Evolutionary conservation across 2,113 vertebrate genomes (phyloP).

Genomic region (Serilophus lunatus): DNA sequence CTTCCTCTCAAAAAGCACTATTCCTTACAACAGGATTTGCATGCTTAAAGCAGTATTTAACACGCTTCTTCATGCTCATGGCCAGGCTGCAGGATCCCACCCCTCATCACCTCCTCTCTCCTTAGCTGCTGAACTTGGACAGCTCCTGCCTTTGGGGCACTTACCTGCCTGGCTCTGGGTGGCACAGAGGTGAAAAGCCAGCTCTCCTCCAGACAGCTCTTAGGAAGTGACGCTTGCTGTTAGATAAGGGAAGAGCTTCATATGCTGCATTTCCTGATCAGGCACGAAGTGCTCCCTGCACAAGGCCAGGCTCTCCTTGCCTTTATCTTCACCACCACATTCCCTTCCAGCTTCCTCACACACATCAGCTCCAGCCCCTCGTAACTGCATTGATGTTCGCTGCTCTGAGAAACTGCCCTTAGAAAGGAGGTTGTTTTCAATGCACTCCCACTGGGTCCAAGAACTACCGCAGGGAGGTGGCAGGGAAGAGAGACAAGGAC

Average conservation of each 20-base stretch:
- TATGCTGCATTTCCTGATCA: accelerated
- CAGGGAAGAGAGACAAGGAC: background rate
- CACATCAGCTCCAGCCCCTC: accelerated
- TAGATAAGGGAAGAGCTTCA: background rate
- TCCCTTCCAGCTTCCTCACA: accelerated
- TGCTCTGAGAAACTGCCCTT: background rate
- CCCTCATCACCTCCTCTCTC: background rate
- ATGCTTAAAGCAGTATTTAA: accelerated
- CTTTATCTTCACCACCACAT: accelerated
- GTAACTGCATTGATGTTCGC: accelerated
- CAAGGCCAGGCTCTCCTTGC: background rate
- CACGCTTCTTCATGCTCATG: accelerated
- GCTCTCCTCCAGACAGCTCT: background rate
- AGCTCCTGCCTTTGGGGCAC: background rate
- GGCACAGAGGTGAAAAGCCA: background rate
- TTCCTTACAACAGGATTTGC: accelerated
- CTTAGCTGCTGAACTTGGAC: background rate
- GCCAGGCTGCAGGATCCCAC: background rate
- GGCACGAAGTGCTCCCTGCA: accelerated
- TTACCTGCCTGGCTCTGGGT: too few species aligned
- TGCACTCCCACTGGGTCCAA: background rate
- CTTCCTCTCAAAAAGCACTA: background rate
- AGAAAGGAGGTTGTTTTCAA: background rate
- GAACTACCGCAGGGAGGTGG: background rate
- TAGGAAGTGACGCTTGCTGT: accelerated